Percentiles rank a stretch among this genome's conserved stretches.
phyloP scores from a whole-genome alignment of 2,888 invertebrate species.

The Sminthurides aquaticus region DNA sequence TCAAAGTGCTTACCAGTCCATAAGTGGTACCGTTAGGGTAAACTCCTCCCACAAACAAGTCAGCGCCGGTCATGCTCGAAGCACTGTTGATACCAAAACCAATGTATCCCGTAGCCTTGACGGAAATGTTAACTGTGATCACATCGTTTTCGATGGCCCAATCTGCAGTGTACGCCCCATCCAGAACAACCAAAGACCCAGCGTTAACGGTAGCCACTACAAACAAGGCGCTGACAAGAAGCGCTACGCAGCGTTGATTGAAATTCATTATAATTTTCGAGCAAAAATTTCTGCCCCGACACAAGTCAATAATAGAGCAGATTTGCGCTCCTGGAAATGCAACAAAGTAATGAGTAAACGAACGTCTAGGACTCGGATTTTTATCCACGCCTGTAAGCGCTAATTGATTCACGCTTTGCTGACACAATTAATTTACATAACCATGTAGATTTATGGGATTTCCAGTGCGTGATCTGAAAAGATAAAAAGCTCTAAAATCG shows the following conservation, averaged over 20 bases:
- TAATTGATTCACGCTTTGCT: too few species aligned
- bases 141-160: not conserved
- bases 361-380: too few species aligned
- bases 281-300: not conserved
- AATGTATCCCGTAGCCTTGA: not conserved
- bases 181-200: not conserved
- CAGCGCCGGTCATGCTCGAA: not conserved
- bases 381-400: too few species aligned
- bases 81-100: not conserved
- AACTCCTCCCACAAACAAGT: not conserved
- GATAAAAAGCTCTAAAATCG: too few species aligned
- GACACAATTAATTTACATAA: too few species aligned
- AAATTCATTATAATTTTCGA: not conserved
- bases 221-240: not conserved
- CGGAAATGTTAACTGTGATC: not conserved
- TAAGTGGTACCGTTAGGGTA: not conserved
- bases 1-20: not conserved
- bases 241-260: not conserved
- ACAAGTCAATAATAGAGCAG: not conserved
- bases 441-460: too few species aligned
- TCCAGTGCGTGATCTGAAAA: too few species aligned
- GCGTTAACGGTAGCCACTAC: not conserved
- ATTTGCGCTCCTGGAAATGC: not conserved
- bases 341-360: too few species aligned
- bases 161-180: not conserved